Conservation (phyloP, 2,888 invertebrate species). For the Oscheius sp. region DNA sequence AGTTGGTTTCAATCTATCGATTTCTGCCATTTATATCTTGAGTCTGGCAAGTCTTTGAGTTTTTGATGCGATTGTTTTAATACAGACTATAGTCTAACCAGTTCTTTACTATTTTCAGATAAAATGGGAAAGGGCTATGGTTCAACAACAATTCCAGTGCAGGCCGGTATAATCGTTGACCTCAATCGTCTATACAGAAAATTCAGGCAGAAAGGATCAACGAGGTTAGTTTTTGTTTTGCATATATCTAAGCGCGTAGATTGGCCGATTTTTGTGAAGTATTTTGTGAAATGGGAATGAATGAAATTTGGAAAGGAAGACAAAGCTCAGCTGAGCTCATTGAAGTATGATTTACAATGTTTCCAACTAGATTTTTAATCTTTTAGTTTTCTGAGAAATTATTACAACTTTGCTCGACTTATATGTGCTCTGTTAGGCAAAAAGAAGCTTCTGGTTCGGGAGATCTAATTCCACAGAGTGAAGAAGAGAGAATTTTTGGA, state of each 20-base stretch:
- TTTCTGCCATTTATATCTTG: no score
- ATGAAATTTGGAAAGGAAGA: constrained; percentile 40
- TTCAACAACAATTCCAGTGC: constrained; percentile 15
- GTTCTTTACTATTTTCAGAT: no score
- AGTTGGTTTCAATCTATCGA: no score
- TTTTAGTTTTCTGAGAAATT: constrained; percentile 51
- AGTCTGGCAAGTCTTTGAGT: no score
- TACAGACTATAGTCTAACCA: no score
- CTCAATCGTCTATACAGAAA: constrained; percentile 34
- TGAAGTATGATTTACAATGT: constrained; percentile 33
- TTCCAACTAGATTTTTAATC: background rate
- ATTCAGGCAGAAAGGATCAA: constrained; percentile 23
- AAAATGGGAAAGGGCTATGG: constrained; percentile 23
- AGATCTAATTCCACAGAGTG: background rate
- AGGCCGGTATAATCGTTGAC: constrained; percentile 35
- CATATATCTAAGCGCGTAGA: constrained; percentile 19
- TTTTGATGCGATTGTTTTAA: no score
- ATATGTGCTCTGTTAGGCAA: constrained; percentile 32
- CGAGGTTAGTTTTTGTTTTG: constrained; percentile 23
- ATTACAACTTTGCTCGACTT: constrained; percentile 38
- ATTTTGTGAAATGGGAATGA: constrained; percentile 38
- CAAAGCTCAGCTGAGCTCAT: constrained; percentile 41
- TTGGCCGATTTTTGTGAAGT: constrained; percentile 37
- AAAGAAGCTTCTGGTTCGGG: background rate
- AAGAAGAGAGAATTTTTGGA: constrained; percentile 50